A percentile compares a stretch with the other conserved stretches of the same genome.
Evolutionary conservation across 2,113 vertebrate genomes (phyloP).

Genomic region (Python bivittatus): DNA sequence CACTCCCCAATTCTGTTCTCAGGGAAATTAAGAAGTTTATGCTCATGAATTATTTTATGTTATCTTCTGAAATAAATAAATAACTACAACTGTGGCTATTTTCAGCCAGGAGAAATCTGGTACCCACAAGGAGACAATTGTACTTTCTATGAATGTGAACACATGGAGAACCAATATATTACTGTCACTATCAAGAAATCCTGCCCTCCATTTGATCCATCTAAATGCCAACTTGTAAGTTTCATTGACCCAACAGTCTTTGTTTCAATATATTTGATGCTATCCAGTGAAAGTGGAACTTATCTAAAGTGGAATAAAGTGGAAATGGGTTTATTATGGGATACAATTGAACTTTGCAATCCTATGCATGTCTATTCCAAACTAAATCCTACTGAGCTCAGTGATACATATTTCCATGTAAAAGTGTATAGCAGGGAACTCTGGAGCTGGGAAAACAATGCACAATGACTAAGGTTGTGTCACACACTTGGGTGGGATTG

Average conservation of each 20-base stretch:
- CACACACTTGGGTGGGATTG: too few relatives aligned
- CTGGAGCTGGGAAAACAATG: too few relatives aligned
- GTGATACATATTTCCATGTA: too few relatives aligned
- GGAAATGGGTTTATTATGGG: not conserved
- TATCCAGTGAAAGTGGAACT: not conserved
- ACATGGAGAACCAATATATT: conserved; percentile 29
- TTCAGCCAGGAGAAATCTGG: conserved; percentile 71
- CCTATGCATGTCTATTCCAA: too few relatives aligned
- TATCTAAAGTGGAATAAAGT: not conserved
- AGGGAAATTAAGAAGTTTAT: not conserved
- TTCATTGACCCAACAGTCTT: not conserved
- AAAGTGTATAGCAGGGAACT: not conserved
- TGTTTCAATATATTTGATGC: not conserved
- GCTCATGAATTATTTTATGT: not conserved
- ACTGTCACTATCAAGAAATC: conserved; percentile 43
- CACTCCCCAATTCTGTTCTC: not conserved
- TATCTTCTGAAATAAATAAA: conserved; percentile 25
- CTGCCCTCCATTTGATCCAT: conserved; percentile 44
- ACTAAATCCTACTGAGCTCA: not conserved
- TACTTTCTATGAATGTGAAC: conserved; percentile 65
- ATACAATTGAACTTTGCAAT: not conserved
- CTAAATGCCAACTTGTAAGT: conserved; percentile 67
- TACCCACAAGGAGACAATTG: conserved; percentile 56
- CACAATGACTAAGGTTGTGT: too few relatives aligned
- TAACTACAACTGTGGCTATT: conserved; percentile 17